Percentiles rank a stretch among this genome's conserved stretches.
Conservation (phyloP, 1,140 invertebrate species). For the Hyposmocoma kahamanoa region DNA sequence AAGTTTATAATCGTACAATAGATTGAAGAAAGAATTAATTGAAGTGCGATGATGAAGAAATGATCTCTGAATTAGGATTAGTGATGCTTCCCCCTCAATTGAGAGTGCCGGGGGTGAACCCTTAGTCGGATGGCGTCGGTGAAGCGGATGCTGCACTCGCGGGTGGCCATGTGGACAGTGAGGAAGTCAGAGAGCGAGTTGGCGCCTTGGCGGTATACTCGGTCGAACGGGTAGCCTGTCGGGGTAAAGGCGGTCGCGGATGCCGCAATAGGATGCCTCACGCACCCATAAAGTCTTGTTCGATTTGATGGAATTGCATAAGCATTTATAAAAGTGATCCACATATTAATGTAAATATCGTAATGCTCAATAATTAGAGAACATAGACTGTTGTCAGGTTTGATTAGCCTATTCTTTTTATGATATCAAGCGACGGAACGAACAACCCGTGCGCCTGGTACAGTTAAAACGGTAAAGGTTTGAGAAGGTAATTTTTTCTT, state of each 20-base stretch:
- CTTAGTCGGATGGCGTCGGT: constrained; percentile 61
- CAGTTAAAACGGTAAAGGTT: too few relatives aligned
- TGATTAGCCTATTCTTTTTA: too few relatives aligned
- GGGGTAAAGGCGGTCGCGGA: constrained; percentile 82
- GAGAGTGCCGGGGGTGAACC: constrained; percentile 30
- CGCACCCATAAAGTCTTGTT: constrained; percentile 68
- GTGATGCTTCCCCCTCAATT: neutral
- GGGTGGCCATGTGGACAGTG: constrained; percentile 79
- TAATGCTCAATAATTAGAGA: too few relatives aligned
- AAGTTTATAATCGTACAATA: neutral
- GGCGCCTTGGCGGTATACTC: constrained; percentile 71
- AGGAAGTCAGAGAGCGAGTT: constrained; percentile 77
- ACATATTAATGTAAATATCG: too few relatives aligned
- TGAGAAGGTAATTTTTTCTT: too few relatives aligned
- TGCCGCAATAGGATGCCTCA: constrained; percentile 84
- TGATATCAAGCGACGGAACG: too few relatives aligned
- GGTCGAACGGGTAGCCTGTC: constrained; percentile 81
- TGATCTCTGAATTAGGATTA: neutral
- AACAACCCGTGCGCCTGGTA: too few relatives aligned
- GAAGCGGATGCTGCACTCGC: constrained; percentile 79
- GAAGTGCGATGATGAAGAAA: neutral
- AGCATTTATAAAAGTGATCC: too few relatives aligned
- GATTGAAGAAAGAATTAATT: neutral
- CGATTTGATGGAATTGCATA: too few relatives aligned
- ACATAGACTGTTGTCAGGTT: too few relatives aligned